A percentile compares a stretch with the other conserved stretches of the same genome.
These are phyloP conservation scores for Halisarca cf. caerulea DNA, from an alignment of 37 sponge, comb jelly and placozoan genomes.

Conservation along the genomic window DNA sequence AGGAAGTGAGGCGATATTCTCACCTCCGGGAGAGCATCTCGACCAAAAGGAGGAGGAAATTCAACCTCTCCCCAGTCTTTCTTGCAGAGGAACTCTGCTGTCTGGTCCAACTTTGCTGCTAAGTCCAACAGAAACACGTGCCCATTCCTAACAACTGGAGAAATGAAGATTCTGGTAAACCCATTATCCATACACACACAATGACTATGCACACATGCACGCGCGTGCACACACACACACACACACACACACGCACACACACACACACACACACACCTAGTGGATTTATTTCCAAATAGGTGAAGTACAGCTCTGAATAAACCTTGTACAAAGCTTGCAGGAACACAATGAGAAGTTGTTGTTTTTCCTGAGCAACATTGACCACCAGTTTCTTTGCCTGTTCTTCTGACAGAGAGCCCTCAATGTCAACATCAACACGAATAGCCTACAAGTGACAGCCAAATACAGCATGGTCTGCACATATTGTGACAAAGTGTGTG, in stretches of 20 bases:
- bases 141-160: slow-evolving; percentile 59
- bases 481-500: too few relatives aligned
- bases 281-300: slow-evolving; percentile 96
- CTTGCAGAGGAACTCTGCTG: slow-evolving; percentile 94
- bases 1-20: too few relatives aligned
- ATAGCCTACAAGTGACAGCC: slow-evolving; percentile 23
- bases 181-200: slow-evolving; percentile 23
- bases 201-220: neutral
- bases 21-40: slow-evolving; percentile 92
- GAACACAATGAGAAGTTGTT: slow-evolving; percentile 71
- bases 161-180: neutral
- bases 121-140: slow-evolving; percentile 81
- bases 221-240: slow-evolving; percentile 28
- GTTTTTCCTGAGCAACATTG: slow-evolving; percentile 41
- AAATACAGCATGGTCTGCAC: neutral
- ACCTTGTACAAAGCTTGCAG: slow-evolving; percentile 73
- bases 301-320: slow-evolving; percentile 92
- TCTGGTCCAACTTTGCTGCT: slow-evolving; percentile 93
- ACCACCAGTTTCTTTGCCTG: slow-evolving; percentile 49
- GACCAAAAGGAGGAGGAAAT: slow-evolving; percentile 97
- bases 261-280: slow-evolving; percentile 60
- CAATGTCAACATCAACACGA: slow-evolving; percentile 61
- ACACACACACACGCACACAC: slow-evolving; percentile 8
- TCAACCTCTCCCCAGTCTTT: slow-evolving; percentile 77
- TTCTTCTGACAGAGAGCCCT: slow-evolving; percentile 38